Percentiles rank a stretch among this genome's conserved stretches.
These are phyloP conservation scores for Neogale vison DNA, from an alignment of 2,113 vertebrate genomes.

Conservation along the genomic window DNA sequence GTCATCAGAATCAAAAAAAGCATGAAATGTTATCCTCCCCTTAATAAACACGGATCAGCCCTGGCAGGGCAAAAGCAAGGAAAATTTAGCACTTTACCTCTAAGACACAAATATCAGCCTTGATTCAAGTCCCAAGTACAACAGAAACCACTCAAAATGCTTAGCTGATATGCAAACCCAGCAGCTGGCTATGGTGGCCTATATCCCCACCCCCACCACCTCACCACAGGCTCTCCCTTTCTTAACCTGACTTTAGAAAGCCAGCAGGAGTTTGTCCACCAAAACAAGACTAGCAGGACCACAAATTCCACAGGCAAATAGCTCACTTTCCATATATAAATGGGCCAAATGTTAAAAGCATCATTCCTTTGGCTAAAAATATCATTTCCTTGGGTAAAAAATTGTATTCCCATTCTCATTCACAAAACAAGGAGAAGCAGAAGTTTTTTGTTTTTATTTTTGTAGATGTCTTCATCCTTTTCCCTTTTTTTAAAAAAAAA, in stretches of 20 bases:
- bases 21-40: not conserved
- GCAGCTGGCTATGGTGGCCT: not conserved
- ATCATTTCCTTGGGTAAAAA: not conserved
- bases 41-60: not conserved
- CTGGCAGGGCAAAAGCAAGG: not conserved
- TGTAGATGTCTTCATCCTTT: not conserved
- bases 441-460: not conserved
- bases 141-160: conserved; percentile 5
- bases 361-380: not conserved
- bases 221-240: not conserved
- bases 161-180: not conserved
- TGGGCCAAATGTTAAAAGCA: not conserved
- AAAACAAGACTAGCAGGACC: not conserved
- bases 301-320: not conserved
- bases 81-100: conserved; percentile 1
- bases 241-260: not conserved
- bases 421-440: not conserved
- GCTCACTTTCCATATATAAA: not conserved
- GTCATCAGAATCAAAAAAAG: not conserved
- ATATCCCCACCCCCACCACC: not conserved
- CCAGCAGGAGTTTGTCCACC: not conserved
- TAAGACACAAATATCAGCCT: conserved; percentile 15
- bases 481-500: not conserved
- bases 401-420: not conserved
- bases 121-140: not conserved